phyloP scores from a whole-genome alignment of 2,888 invertebrate species.

The Leucoma salicis region DNA sequence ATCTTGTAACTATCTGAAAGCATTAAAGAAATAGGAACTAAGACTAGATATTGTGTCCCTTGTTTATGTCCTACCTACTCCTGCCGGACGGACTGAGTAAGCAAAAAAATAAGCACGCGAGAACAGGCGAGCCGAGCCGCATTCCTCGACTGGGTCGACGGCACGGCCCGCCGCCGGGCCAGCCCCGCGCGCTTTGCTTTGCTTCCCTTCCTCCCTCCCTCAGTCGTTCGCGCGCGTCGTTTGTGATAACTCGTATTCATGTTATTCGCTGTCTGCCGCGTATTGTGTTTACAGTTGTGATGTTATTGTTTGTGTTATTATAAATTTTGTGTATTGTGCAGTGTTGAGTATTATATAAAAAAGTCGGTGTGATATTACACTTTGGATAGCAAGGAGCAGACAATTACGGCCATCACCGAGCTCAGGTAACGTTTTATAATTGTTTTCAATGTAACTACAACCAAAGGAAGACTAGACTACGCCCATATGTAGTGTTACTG shows the following conservation, averaged over 20 bases:
- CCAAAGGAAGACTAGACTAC: conserved; percentile 37
- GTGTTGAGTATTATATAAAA: conserved; percentile 40
- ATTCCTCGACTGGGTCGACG: conserved; percentile 77
- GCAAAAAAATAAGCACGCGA: conserved; percentile 67
- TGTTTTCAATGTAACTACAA: conserved; percentile 67
- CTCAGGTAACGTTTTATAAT: conserved; percentile 71
- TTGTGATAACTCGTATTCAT: conserved; percentile 49
- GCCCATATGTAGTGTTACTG: conserved; percentile 39
- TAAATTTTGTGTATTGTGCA: conserved; percentile 59
- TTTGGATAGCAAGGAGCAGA: conserved; percentile 57
- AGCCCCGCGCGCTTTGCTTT: conserved; percentile 38
- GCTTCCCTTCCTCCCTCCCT: conserved; percentile 8
- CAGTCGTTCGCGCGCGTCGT: conserved; percentile 76
- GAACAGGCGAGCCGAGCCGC: conserved; percentile 74
- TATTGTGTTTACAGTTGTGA: conserved; percentile 74
- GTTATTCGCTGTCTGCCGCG: conserved; percentile 55
- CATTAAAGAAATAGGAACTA: too few relatives aligned
- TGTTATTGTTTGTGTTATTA: conserved; percentile 60
- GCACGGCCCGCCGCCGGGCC: conserved; percentile 47
- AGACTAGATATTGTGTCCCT: too few relatives aligned
- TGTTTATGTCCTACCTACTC: conserved; percentile 40
- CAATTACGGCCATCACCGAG: conserved; percentile 74
- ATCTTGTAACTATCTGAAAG: too few relatives aligned
- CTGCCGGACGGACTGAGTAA: conserved; percentile 47
- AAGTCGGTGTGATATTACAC: conserved; percentile 42